These are phyloP conservation scores for Osmerus mordax DNA, from an alignment of 2,113 vertebrate species.

Conservation along the genomic window DNA sequence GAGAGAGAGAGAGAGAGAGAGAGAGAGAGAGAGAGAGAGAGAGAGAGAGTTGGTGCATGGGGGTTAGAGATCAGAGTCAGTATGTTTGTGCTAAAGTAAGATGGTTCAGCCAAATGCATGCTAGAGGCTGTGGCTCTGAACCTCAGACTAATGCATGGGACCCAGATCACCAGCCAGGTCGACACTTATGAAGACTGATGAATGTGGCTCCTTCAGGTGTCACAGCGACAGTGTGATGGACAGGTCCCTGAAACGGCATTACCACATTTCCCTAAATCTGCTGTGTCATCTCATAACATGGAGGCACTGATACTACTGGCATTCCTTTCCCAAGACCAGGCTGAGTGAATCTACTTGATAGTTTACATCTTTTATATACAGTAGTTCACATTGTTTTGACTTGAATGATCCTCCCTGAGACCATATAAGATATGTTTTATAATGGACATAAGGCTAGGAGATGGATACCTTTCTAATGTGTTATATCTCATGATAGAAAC, in stretches of 20 bases:
- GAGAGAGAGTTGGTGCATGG: neutral
- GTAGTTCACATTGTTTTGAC: no score
- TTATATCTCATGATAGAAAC: no score
- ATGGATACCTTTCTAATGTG: no score
- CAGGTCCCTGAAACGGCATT: slow-evolving; percentile 55
- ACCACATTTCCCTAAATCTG: slow-evolving; percentile 50
- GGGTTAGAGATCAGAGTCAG: slow-evolving; percentile 4
- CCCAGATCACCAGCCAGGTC: slow-evolving; percentile 38
- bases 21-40: neutral
- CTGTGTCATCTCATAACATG: slow-evolving; percentile 16
- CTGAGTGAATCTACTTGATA: no score
- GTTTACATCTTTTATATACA: no score
- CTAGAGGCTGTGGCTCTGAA: slow-evolving; percentile 21
- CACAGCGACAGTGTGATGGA: slow-evolving; percentile 62
- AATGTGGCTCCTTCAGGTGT: slow-evolving; percentile 56
- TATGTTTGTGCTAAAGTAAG: no score
- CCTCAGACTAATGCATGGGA: slow-evolving; percentile 10
- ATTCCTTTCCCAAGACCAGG: no score
- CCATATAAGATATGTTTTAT: no score
- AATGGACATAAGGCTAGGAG: no score
- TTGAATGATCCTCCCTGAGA: no score
- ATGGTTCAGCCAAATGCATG: no score
- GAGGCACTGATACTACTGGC: neutral
- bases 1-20: neutral
- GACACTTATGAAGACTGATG: slow-evolving; percentile 66